Evolutionary conservation across 2,888 invertebrate genomes (phyloP).

Genomic region (Tenthredo livida): DNA sequence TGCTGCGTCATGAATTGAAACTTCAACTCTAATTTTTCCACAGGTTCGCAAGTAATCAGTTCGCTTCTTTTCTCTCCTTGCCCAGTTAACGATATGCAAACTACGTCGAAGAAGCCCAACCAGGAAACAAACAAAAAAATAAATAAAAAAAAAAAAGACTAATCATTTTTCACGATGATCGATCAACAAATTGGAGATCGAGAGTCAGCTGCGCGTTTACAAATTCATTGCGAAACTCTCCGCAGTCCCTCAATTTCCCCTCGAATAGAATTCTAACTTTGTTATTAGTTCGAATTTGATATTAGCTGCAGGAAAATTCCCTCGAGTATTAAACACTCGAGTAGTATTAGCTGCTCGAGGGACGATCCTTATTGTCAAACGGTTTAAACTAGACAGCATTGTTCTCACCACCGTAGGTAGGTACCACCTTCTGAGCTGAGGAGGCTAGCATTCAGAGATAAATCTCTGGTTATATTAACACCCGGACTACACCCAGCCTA

Average conservation of each 20-base stretch:
- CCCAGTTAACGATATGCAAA: slow-evolving; percentile 32
- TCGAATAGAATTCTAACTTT: slow-evolving; percentile 23
- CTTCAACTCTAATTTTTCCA: slow-evolving; percentile 10
- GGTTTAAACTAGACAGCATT: slow-evolving; percentile 13
- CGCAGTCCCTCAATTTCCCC: background rate
- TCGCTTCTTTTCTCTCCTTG: background rate
- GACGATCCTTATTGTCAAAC: slow-evolving; percentile 17
- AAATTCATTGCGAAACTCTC: background rate
- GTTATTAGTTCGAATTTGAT: slow-evolving; percentile 45
- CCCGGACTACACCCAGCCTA: background rate
- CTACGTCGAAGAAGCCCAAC: background rate
- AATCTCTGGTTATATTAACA: background rate
- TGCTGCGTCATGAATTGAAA: slow-evolving; percentile 36
- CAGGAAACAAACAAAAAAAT: background rate
- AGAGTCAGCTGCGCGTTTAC: background rate
- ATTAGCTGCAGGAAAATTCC: slow-evolving; percentile 26
- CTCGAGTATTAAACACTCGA: slow-evolving; percentile 21
- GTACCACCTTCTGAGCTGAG: background rate
- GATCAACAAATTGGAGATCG: background rate
- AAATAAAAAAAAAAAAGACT: background rate
- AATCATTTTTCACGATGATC: background rate
- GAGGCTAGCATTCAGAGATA: background rate
- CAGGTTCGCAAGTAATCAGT: slow-evolving; percentile 10
- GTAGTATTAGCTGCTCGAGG: slow-evolving; percentile 11
- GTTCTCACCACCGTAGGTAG: background rate